These are phyloP conservation scores for Potorous gilbertii DNA, from an alignment of 2,797 vertebrate species.

Conservation along the genomic window DNA sequence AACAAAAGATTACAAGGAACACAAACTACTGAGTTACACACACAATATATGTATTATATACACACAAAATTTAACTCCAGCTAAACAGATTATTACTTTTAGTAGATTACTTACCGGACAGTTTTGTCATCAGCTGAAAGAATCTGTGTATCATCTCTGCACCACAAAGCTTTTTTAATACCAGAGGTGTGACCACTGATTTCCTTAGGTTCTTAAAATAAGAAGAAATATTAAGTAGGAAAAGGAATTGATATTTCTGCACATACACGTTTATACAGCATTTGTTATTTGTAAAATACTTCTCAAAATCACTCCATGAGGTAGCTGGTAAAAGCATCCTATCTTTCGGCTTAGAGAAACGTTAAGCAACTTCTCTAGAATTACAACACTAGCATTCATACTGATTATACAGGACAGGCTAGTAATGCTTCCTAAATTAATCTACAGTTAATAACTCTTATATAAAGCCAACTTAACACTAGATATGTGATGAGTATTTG, in stretches of 20 bases:
- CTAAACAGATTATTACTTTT: not conserved
- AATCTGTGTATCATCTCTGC: slow-evolving; percentile 95
- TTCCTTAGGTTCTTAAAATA: slow-evolving; percentile 90
- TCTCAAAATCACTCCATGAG: not conserved
- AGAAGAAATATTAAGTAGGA: not conserved
- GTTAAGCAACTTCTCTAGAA: not conserved
- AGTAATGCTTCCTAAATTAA: not conserved
- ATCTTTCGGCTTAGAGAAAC: not conserved
- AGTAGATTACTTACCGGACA: slow-evolving; percentile 89
- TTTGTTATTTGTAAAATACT: not conserved
- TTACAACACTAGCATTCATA: not conserved
- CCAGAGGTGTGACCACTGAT: slow-evolving; percentile 95
- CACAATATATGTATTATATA: too few species aligned
- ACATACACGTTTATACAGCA: not conserved
- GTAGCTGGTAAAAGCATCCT: not conserved
- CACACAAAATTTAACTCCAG: too few species aligned
- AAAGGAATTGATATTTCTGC: not conserved
- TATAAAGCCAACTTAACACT: not conserved
- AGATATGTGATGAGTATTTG: not conserved
- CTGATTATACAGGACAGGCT: not conserved
- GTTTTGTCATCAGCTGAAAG: slow-evolving; percentile 98
- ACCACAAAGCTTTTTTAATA: slow-evolving; percentile 98
- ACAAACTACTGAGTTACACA: not conserved
- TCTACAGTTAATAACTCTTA: not conserved
- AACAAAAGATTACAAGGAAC: not conserved